These are phyloP conservation scores for Corydoras sp. DNA, from an alignment of 2,113 vertebrate species.

Conservation along the genomic window DNA sequence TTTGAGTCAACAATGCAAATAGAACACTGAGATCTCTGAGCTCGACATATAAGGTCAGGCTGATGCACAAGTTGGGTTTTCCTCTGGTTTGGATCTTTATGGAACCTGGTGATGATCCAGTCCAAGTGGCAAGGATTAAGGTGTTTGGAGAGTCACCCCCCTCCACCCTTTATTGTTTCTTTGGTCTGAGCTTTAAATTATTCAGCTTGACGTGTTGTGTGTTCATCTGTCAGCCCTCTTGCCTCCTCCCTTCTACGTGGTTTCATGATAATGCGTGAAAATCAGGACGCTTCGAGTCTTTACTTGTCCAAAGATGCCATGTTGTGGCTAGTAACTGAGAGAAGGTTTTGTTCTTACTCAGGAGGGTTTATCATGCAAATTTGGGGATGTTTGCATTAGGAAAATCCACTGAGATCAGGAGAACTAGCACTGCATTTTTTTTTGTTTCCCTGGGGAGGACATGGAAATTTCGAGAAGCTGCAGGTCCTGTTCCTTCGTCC, in stretches of 20 bases:
- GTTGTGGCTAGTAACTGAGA: background rate
- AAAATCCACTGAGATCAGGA: constrained; percentile 46
- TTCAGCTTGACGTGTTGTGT: background rate
- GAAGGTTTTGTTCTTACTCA: constrained; percentile 18
- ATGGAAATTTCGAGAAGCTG: constrained; percentile 35
- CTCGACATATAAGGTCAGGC: constrained; percentile 49
- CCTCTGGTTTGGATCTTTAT: too few relatives aligned
- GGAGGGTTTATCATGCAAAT: constrained; percentile 53
- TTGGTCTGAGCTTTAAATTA: constrained; percentile 1
- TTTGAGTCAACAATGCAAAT: constrained; percentile 58
- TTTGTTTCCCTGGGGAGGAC: constrained; percentile 17
- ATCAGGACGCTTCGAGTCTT: too few relatives aligned
- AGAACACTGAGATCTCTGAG: constrained; percentile 31
- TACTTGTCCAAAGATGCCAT: too few relatives aligned
- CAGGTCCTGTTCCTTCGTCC: background rate
- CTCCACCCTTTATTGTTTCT: too few relatives aligned
- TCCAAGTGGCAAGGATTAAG: too few relatives aligned
- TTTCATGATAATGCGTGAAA: background rate
- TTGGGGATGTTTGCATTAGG: constrained; percentile 51
- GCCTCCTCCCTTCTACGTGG: background rate
- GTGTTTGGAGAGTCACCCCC: too few relatives aligned
- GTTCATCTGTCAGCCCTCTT: background rate
- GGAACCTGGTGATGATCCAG: too few relatives aligned
- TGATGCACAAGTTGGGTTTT: constrained; percentile 10
- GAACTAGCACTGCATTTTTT: constrained; percentile 33